Base-by-base conservation (phyloP, 2,888 invertebrate species). In the Epinotia demarniana region DNA sequence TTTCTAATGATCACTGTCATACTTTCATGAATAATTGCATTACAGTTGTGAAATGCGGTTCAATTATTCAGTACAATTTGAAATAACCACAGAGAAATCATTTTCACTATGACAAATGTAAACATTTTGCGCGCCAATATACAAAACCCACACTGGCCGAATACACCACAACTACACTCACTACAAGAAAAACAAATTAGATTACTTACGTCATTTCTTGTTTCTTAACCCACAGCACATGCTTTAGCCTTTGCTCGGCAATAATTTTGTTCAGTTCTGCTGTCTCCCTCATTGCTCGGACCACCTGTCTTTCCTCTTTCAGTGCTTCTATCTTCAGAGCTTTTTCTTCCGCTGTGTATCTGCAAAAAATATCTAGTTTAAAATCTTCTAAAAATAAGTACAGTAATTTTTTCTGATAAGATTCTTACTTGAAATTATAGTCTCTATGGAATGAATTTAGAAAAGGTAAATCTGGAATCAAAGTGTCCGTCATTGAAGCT, bases 231-330 rank as follows among this genome's bases (percentile, higher is more conserved):
- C 93, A 93, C 18, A 94, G 79, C 4, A 94, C 83, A 82, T 93
- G 92, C 73, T 95, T 95, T 33, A 95, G 86, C 83, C 94, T 95
- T 82, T 95, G 95, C 80, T 95, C 92, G 2, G 95, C 95, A 79
- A 95, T 94, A 66, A 95, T 95, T 86, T 95, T 95, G 81, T 95
- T 95, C 46, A 95, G 89, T 84, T 95, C 95, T 4, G 95, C 95
- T 58, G 95, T 94, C 84, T 95, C 95, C 79, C 95, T 86, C 92
- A 94, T 93, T 8, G 92, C 92, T 80, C 89, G 85, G 3, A 92
- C 83, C 19, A 93, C 87, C 72, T 90, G 90, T 13, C 90, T 86
- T 79, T 94, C 93, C 81, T 94, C 93, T 82, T 90, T 90, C 27
- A 93, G 79, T 2, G 92, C 84, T 55, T 93, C 94, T 81, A 93